Evolutionary conservation across 2,797 vertebrate species (phyloP).

Genomic region (Crypturellus tataupa): DNA sequence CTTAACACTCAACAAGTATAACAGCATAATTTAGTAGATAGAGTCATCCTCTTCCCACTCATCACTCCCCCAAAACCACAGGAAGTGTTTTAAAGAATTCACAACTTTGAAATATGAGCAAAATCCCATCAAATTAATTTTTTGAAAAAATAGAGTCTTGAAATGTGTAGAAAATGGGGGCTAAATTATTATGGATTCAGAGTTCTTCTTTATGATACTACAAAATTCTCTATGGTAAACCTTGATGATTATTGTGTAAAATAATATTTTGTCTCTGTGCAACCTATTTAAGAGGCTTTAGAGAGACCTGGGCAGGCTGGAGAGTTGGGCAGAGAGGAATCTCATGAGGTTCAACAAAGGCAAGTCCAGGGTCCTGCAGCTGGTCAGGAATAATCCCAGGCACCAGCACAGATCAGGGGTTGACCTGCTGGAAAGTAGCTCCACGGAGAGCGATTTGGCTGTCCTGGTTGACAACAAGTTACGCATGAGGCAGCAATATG

Average conservation of each 20-base stretch:
- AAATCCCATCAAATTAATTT: background rate
- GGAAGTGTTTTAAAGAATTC: background rate
- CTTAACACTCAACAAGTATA: background rate
- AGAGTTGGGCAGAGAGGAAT: no score
- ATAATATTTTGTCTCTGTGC: slow-evolving; percentile 49
- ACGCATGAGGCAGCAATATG: no score
- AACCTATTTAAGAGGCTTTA: slow-evolving; percentile 44
- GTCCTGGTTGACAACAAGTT: no score
- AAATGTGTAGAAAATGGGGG: slow-evolving; percentile 65
- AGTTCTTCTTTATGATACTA: slow-evolving; percentile 19
- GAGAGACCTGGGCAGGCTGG: no score
- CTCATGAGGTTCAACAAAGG: no score
- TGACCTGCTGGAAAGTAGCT: no score
- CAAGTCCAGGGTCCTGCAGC: no score
- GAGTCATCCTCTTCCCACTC: background rate
- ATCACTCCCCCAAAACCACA: background rate
- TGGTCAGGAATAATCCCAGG: no score
- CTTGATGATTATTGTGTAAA: slow-evolving; percentile 68
- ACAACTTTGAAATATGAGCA: slow-evolving; percentile 61
- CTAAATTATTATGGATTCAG: slow-evolving; percentile 66
- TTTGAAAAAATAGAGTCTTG: slow-evolving; percentile 1
- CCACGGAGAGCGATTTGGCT: no score
- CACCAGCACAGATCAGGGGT: no score
- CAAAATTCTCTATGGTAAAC: slow-evolving; percentile 56
- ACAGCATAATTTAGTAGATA: no score